Evolutionary conservation across 2,113 vertebrate genomes (phyloP).

Genomic region (Indicator indicator): DNA sequence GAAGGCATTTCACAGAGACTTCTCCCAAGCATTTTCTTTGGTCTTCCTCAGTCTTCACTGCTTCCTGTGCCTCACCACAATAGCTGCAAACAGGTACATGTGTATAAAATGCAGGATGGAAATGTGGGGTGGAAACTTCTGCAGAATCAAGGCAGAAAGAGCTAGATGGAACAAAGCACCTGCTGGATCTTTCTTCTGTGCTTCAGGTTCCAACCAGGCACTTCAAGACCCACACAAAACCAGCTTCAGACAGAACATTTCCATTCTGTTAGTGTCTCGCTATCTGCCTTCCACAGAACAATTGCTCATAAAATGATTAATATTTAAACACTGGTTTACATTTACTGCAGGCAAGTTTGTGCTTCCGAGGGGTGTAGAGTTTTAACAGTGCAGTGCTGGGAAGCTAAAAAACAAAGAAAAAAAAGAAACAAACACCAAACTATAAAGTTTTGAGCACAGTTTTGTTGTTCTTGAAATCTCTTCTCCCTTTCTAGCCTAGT

Average conservation of each 20-base stretch:
- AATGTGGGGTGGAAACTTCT: not conserved
- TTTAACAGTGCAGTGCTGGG: not conserved
- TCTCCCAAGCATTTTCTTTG: not conserved
- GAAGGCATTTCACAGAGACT: not conserved
- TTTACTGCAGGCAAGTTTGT: not conserved
- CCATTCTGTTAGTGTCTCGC: not conserved
- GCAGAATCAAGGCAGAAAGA: not conserved
- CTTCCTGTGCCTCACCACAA: not conserved
- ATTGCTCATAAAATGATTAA: not conserved
- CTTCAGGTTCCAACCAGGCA: not conserved
- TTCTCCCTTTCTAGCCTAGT: not conserved
- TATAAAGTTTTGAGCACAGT: not conserved
- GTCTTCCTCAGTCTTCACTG: not conserved
- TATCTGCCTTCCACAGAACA: not conserved
- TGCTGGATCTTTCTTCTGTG: not conserved
- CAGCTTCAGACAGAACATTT: not conserved
- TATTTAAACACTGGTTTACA: not conserved
- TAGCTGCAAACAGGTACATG: not conserved
- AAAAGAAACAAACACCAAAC: too few species aligned
- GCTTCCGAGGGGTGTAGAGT: not conserved
- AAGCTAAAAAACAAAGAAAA: not conserved
- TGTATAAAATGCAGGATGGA: not conserved
- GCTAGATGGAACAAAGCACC: not conserved
- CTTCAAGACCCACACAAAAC: not conserved
- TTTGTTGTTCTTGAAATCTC: not conserved